A percentile compares a stretch with the other conserved stretches of the same genome.
Conservation (phyloP, 2,888 invertebrate genomes). For the Drosophila ustulata region DNA sequence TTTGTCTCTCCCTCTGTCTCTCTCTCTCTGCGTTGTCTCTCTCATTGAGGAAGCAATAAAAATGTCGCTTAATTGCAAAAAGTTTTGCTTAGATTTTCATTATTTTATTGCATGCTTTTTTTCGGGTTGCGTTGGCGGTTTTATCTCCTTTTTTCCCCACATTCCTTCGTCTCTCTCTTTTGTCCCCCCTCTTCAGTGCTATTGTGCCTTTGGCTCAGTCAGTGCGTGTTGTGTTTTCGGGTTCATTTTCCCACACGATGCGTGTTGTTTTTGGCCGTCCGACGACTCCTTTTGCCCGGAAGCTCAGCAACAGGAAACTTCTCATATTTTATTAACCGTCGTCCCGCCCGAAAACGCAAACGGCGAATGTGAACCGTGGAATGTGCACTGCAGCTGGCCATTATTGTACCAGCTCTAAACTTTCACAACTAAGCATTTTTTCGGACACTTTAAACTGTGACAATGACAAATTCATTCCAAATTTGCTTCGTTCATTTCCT, state of each 20-base stretch:
- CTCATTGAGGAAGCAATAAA: constrained; percentile 72
- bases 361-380: constrained; percentile 10
- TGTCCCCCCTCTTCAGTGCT: background rate
- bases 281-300: constrained; percentile 39
- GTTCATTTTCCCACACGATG: constrained; percentile 45
- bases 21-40: constrained; percentile 2
- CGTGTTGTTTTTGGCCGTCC: constrained; percentile 13
- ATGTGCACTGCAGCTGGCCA: constrained; percentile 22
- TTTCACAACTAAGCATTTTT: constrained; percentile 9
- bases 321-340: constrained; percentile 59
- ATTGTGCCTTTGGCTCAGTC: constrained; percentile 23
- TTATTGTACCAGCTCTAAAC: background rate
- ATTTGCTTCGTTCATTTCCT: background rate
- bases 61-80: constrained; percentile 79
- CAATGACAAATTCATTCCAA: background rate
- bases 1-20: background rate
- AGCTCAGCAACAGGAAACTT: constrained; percentile 44
- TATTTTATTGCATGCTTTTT: constrained; percentile 72
- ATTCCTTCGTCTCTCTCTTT: background rate
- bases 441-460: constrained; percentile 8
- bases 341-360: background rate
- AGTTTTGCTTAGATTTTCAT: constrained; percentile 77
- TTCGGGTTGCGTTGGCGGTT: constrained; percentile 34
- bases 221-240: constrained; percentile 51
- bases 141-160: background rate